Base-by-base conservation (phyloP, 2,797 vertebrate species). In the Bovichtus variegatus region DNA sequence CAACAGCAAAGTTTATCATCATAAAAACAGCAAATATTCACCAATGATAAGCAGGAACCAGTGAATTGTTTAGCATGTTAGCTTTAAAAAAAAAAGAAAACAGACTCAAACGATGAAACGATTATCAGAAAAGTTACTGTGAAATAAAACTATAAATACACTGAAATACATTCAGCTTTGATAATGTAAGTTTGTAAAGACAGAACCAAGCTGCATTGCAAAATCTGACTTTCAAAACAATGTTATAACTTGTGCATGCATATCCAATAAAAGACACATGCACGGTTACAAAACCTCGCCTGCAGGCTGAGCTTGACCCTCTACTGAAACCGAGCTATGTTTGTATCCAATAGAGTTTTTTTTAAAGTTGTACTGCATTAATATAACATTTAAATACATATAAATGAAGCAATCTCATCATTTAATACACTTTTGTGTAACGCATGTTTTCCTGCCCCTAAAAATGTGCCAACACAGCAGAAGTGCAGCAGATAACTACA, bases 181-280 rank as follows among this genome's bases (percentile, higher is more conserved):
- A 57, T 12, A 51, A 0, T 5, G 16, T 19, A 36, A 49, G 9
- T 18, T 16, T 19, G 10, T 3, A 19, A 43, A 15, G 29, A 51
- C 18, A 43, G 21, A 50, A 12, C 25, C 19, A 15, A 15, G 58
- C 19, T 46, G 38, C 18, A 19, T 8, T 43, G 40, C 10, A 3
- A 74, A 62, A 71, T 71, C 44, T 13, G 25, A 44, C 9, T 66
- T 55, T 54, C 7, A 23, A 66, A 72, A 67, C 9, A 8, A 15
- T 9, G 41, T 11, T 60, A 57, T n/a, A 50, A 78, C 47, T 40
- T 49, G 58, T 54, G 63, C 55, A 73, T 66, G 80, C 73, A 76
- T 40, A 60, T 80, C 67, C 61, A 85, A 77, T 71, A 60, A 71
- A 83, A 80, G 61, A 68, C 80, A 80, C 43, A 41, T 61, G 74